Percentiles rank a stretch among this genome's conserved stretches.
Conservation (phyloP, 2,797 vertebrate genomes). For the Microctenopoma steveboyesi region DNA sequence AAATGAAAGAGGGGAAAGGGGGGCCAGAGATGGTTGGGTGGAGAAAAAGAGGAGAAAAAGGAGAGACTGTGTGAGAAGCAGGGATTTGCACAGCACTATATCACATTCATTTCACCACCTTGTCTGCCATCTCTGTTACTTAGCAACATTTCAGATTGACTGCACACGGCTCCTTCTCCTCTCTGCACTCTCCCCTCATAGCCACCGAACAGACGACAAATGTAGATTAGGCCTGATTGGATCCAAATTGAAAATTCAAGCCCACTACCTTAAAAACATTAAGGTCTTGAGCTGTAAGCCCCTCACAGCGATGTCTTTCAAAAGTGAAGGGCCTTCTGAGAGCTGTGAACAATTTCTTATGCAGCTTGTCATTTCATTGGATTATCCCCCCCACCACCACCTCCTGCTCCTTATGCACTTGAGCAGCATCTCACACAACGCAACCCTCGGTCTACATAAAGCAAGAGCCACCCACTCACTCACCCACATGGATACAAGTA, state of each 20-base stretch:
- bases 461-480: constrained; percentile 57
- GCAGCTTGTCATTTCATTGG: constrained; percentile 79
- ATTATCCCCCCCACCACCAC: constrained; percentile 68
- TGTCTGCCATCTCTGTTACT: constrained; percentile 81
- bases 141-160: constrained; percentile 84
- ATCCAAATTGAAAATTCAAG: constrained; percentile 82
- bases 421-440: constrained; percentile 65
- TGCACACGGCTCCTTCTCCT: constrained; percentile 75
- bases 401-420: constrained; percentile 74
- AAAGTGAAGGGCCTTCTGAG: constrained; percentile 80
- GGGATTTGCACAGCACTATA: constrained; percentile 77
- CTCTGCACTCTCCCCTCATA: constrained; percentile 66
- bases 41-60: constrained; percentile 42
- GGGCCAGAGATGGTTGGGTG: constrained; percentile 20
- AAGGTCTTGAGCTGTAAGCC: constrained; percentile 76
- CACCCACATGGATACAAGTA: constrained; percentile 41
- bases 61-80: constrained; percentile 76
- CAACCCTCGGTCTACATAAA: constrained; percentile 63
- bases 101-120: constrained; percentile 81
- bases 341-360: constrained; percentile 80
- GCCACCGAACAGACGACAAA: constrained; percentile 72
- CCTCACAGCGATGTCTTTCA: constrained; percentile 75
- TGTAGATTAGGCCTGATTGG: constrained; percentile 81
- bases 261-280: constrained; percentile 81
- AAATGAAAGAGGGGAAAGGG: constrained; percentile 17